A percentile compares a stretch with the other conserved stretches of the same genome.
Evolutionary conservation across 1,140 invertebrate species (phyloP).

Genomic region (Lithobius niger): DNA sequence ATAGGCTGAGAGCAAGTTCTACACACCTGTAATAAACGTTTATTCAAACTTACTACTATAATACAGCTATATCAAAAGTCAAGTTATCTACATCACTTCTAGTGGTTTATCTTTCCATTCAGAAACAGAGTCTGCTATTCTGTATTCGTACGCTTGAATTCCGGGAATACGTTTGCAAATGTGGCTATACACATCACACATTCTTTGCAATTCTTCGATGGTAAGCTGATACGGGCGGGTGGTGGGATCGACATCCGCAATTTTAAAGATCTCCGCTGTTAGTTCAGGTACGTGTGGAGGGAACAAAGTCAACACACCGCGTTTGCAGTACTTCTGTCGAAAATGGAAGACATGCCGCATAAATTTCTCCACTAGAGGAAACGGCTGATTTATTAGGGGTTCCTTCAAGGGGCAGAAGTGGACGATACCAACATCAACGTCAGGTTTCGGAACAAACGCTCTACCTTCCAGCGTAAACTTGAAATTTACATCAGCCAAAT

Average conservation of each 20-base stretch:
- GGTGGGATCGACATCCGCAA: constrained; percentile 55
- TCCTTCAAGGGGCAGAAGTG: constrained; percentile 60
- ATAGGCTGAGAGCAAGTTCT: no score
- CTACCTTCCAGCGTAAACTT: constrained; percentile 68
- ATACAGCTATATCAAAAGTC: no score
- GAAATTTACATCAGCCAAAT: constrained; percentile 67
- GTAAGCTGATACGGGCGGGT: constrained; percentile 52
- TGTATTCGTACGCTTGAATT: constrained; percentile 47
- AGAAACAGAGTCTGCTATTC: constrained; percentile 13
- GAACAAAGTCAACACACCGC: constrained; percentile 57
- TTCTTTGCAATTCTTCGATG: constrained; percentile 58
- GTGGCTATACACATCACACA: constrained; percentile 58
- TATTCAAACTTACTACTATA: no score
- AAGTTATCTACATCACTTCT: no score
- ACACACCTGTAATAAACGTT: no score
- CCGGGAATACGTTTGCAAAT: constrained; percentile 55
- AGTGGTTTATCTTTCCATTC: no score
- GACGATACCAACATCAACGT: constrained; percentile 93
- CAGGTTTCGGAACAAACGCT: constrained; percentile 82
- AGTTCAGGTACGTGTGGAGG: constrained; percentile 52
- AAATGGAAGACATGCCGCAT: constrained; percentile 69
- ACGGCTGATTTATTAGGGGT: constrained; percentile 63
- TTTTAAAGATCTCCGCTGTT: constrained; percentile 48
- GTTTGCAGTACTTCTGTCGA: constrained; percentile 66
- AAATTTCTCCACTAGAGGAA: constrained; percentile 82